Conservation (phyloP, 2,113 vertebrate species). For the Alethe castanea region DNA sequence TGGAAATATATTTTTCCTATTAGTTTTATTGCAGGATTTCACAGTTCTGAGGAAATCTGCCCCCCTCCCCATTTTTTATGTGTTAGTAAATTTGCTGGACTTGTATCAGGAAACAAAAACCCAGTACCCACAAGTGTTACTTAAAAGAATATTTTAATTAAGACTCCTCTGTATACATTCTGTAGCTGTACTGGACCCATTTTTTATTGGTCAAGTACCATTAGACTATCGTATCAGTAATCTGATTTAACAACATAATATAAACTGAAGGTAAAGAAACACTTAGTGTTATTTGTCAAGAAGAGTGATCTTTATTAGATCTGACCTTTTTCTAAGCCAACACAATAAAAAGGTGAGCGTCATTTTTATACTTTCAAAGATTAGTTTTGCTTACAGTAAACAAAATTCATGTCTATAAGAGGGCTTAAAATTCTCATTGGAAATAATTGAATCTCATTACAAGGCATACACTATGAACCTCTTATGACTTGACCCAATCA, state of each 20-base stretch:
- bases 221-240: background rate
- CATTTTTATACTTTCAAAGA: slow-evolving; percentile 27
- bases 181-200: background rate
- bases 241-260: background rate
- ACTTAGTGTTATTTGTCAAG: slow-evolving; percentile 16
- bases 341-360: slow-evolving; percentile 17
- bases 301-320: slow-evolving; percentile 28
- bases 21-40: background rate
- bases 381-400: slow-evolving; percentile 60
- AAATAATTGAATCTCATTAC: slow-evolving; percentile 71
- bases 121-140: background rate
- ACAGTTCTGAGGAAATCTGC: background rate
- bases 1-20: background rate
- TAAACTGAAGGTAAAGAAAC: background rate
- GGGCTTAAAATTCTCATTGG: slow-evolving; percentile 8
- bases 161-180: background rate
- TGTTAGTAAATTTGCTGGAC: background rate
- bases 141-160: background rate
- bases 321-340: slow-evolving; percentile 6
- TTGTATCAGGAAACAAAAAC: background rate
- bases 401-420: background rate
- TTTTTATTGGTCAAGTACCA: background rate
- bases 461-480: background rate
- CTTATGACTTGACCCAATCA: slow-evolving; percentile 40
- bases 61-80: background rate